Evolutionary conservation across 2,113 vertebrate genomes (phyloP), one percentile per base, ranked within the genome.

Genomic region (Perognathus longimembris): DNA sequence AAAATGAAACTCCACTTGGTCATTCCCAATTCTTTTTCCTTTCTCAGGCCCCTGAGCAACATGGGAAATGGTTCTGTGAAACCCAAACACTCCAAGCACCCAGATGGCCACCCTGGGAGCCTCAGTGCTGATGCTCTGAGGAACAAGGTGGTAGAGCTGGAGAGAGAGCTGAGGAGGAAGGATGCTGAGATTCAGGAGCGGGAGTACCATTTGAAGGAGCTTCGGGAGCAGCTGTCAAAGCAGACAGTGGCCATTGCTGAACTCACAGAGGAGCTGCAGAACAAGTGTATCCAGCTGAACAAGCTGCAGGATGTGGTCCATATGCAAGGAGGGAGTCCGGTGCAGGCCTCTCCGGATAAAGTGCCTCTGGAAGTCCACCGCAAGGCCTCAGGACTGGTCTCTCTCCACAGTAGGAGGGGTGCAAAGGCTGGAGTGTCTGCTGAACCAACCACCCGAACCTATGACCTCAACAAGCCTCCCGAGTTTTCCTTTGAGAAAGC

Each of bases 341-440:
- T 93, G 67, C 95, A 97, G 85, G 64, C 96, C 32, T 98, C 98
- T 32, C 98, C 98, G 0, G 95, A 98, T 50, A 98, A 96, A 94
- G 95, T 71, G 50, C 67, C 94, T 26, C 94, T 96, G 24, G 95
- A 94, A 88, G 92, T 95, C 59, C 98, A 97, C 93, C 98, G 97
- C 11, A 97, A 97, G 66, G 92, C 97, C 32, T 96, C 98, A 0
- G 97, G 97, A 0, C 96, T 98, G 77, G 95, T 98, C 69, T 97
- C 97, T 63, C 94, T 98, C 8, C 97, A 98, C 7, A 98, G 98
- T 78, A 98, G 99, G 91, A 98, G 98, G 95, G 99, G 99, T 3
- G 99, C 99, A 5, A 99, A 99, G 95, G 99, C 99, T 4, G 99
- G 99, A 0, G 98, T 99, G 14, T 99, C 99, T 6, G 99, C 99